Evolutionary conservation across 2,113 vertebrate genomes (phyloP).

Genomic region (Sapayoa aenigma): DNA sequence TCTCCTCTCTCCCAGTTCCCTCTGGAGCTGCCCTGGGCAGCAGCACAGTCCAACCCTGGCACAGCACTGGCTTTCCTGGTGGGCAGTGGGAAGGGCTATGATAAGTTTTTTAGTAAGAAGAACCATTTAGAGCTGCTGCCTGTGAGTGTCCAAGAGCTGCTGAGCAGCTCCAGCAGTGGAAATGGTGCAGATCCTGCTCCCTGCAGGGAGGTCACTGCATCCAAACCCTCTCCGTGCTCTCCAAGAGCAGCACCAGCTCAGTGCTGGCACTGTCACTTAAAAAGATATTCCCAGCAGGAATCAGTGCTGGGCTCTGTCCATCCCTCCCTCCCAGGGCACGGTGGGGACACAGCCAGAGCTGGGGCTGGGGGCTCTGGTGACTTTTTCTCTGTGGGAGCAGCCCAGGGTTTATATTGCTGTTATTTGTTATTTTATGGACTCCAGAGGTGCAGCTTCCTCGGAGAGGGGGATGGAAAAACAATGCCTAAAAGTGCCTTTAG

Average conservation of each 20-base stretch:
- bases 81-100: too few relatives aligned
- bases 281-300: neutral
- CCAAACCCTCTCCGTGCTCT: neutral
- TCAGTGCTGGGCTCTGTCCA: neutral
- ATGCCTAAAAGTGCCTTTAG: neutral
- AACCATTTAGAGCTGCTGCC: neutral
- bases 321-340: neutral
- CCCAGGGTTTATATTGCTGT: fast-evolving
- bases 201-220: fast-evolving
- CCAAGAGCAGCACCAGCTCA: neutral
- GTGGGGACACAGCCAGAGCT: neutral
- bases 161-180: fast-evolving
- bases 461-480: neutral
- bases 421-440: neutral
- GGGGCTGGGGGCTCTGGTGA: fast-evolving
- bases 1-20: too few relatives aligned
- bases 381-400: neutral
- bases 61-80: too few relatives aligned
- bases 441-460: neutral
- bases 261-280: fast-evolving
- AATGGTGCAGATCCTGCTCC: fast-evolving
- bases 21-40: neutral
- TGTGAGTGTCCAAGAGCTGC: fast-evolving
- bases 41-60: neutral
- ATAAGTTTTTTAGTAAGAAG: too few relatives aligned